Conservation (phyloP, 2,113 vertebrate genomes). For the Malurus melanocephalus region DNA sequence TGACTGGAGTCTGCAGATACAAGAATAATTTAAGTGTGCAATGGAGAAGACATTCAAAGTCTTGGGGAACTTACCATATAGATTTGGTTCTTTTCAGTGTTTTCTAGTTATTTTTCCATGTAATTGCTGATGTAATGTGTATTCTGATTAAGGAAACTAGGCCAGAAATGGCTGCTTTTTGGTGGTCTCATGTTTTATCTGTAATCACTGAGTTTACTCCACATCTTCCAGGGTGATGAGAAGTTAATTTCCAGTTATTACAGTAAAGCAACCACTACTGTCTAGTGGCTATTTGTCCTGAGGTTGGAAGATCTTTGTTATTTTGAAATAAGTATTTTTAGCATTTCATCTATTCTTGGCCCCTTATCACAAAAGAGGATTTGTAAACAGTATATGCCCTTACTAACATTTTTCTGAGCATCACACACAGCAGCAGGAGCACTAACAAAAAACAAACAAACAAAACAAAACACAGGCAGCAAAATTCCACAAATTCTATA, state of each 20-base stretch:
- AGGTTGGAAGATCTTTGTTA: neutral
- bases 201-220: neutral
- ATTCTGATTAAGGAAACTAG: neutral
- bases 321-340: neutral
- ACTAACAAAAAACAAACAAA: neutral
- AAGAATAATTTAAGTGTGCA: neutral
- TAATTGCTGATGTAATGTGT: neutral
- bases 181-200: neutral
- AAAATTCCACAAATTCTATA: neutral
- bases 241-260: neutral
- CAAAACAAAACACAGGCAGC: neutral
- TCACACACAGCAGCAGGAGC: neutral
- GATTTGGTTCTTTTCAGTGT: neutral
- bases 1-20: neutral
- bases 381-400: neutral
- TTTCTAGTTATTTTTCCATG: neutral
- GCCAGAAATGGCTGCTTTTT: neutral
- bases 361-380: neutral
- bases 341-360: neutral
- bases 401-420: neutral
- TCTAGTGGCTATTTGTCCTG: neutral
- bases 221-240: neutral
- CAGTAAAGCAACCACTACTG: neutral
- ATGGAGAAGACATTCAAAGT: neutral
- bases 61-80: neutral